Base-by-base conservation (phyloP, 2,888 invertebrate genomes). In the Drosophila kanekoi region DNA sequence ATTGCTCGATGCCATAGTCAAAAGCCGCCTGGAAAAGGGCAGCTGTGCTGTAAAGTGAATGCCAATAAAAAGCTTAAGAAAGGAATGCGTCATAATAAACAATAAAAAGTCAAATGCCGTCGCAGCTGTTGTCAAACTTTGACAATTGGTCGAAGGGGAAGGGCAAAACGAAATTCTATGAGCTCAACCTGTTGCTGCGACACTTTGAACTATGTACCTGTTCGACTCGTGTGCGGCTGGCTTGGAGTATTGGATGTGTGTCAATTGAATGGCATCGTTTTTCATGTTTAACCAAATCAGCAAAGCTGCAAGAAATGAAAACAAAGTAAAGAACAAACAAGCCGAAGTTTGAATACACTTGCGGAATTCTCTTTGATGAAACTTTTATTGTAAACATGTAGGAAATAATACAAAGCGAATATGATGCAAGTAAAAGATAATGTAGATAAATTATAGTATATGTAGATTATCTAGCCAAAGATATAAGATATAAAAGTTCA, bases 231-330 rank as follows among this genome's bases (percentile, higher is more conserved):
- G 16, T 14, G 44, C 5, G 16, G 11, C 8, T 28, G 28, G 28
- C 6, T 18, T 8, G 8, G 8, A 33, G 35, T 45, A 52, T 60
- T 45, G 74, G 58, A 81, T 82, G 64, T 81, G 78, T 81, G 78
- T 83, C 80, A 82, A 77, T 80, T 77, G 70, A 68, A 59, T 81
- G 81, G 66, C 84, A 84, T 73, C 59, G 59, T 76, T 81, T 68
- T 58, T 71, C 49, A 61, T 51, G 64, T 72, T 82, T 72, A 80
- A 70, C 23, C 77, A 71, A 83, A 81, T 81, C 82, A 79, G 79
- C 85, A 77, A 68, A 77, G 38, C 52, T 47, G 28, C 28, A 8
- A 28, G 28, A 28, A 28, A 28, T 28, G 8, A 8, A 8, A 8
- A 28, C 37, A 38, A 33, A 63, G 47, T 18, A 52, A 41, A 37